A percentile compares a stretch with the other conserved stretches of the same genome.
Evolutionary conservation across 2,888 invertebrate genomes (phyloP).

Genomic region (Dendrolimus pini): DNA sequence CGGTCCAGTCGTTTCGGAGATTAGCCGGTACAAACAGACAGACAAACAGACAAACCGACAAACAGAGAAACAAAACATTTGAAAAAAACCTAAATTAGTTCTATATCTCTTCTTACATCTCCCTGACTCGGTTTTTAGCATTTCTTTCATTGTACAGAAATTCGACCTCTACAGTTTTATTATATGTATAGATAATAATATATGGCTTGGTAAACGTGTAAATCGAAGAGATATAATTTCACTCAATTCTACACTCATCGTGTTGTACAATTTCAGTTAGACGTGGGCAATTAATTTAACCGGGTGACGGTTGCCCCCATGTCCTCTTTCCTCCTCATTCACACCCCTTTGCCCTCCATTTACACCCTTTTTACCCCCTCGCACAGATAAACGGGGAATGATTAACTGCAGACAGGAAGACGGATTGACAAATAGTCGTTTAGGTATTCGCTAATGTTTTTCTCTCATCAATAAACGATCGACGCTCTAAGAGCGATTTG

Average conservation of each 20-base stretch:
- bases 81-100: too few species aligned
- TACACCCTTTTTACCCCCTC: constrained; percentile 20
- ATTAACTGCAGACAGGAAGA: constrained; percentile 73
- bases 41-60: too few species aligned
- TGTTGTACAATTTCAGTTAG: constrained; percentile 24
- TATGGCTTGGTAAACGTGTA: too few species aligned
- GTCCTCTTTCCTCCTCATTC: constrained; percentile 15
- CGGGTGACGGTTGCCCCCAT: constrained; percentile 53
- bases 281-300: constrained; percentile 66
- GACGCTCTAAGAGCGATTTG: constrained; percentile 18
- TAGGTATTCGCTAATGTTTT: constrained; percentile 71
- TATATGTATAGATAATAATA: too few species aligned
- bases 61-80: too few species aligned
- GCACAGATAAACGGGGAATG: constrained; percentile 61
- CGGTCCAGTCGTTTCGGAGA: too few species aligned
- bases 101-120: too few species aligned
- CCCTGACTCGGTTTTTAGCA: too few species aligned
- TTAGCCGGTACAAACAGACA: too few species aligned
- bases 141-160: too few species aligned
- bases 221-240: not conserved
- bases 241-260: constrained; percentile 51
- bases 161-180: too few species aligned
- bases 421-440: constrained; percentile 75
- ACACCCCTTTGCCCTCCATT: constrained; percentile 16
- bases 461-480: constrained; percentile 68